These are phyloP conservation scores for Cheilosia urbana DNA, from an alignment of 2,888 invertebrate genomes.

Conservation along the genomic window DNA sequence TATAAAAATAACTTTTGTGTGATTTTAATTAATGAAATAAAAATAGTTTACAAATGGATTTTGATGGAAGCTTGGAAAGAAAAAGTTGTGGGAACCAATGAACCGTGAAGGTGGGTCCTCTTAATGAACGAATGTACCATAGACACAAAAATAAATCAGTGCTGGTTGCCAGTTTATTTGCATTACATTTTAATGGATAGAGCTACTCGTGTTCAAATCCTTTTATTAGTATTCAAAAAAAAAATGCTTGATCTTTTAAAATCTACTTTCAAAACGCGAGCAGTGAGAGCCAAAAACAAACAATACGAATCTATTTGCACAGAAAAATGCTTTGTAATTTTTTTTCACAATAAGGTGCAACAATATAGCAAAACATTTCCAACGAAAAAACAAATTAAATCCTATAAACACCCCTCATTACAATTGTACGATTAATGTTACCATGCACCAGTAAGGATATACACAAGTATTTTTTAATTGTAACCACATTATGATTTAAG, in stretches of 20 bases:
- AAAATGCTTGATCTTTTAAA: not conserved
- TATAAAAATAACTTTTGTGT: no score
- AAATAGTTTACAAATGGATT: not conserved
- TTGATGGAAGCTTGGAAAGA: not conserved
- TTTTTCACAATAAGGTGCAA: constrained; percentile 46
- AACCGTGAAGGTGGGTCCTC: not conserved
- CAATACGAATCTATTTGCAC: not conserved
- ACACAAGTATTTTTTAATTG: not conserved
- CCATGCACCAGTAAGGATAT: constrained; percentile 36
- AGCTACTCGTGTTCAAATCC: not conserved
- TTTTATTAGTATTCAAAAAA: not conserved
- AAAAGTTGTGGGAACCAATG: not conserved
- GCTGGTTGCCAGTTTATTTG: no score
- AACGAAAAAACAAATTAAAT: constrained; percentile 1
- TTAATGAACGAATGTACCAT: no score
- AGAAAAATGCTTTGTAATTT: constrained; percentile 1
- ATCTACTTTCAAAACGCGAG: constrained; percentile 30
- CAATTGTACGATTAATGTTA: constrained; percentile 24
- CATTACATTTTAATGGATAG: not conserved
- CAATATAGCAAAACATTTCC: constrained; percentile 38
- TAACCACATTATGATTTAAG: not conserved
- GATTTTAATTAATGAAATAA: no score
- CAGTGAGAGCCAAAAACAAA: constrained; percentile 35
- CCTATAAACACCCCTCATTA: constrained; percentile 14
- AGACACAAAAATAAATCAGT: no score